Base-by-base conservation (phyloP, 2,888 invertebrate species). In the Drosophila trichaetosa region DNA sequence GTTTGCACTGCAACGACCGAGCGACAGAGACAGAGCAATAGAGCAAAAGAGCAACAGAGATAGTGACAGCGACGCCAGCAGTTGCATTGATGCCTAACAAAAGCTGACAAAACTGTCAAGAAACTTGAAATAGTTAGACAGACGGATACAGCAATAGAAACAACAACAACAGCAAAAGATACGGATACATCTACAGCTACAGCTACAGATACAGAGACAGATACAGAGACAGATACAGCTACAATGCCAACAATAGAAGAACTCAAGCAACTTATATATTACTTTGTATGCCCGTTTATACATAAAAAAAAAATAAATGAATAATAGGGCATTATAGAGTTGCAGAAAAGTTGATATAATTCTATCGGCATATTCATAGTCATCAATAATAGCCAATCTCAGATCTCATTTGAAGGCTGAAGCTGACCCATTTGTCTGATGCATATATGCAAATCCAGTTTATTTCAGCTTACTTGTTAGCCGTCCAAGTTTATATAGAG, bases 1-100 rank as follows among this genome's bases (percentile, higher is more conserved):
- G 69, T 78, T 87, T 77, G 84, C 79, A 87, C 87, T 89, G 80
- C 83, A 82, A 88, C 83, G 87, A 88, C 86, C 86, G 79, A 53
- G 66, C 60, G 65, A 64, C 73, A 60, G 59, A 62, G 73, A 76
- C 76, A 42, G 61, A 18, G 13, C 21, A 46, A 56, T 21, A 48
- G 62, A 34, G 21, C 31, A 29, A 54, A 59, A 52, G 38, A 63
- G 16, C 64, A 27, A 36, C 40, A 58, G 36, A 6, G 29, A 13
- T 36, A 42, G 69, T 0, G n/a, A 21, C 56, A 63, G 57, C 60
- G 66, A 29, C 11, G 63, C 4, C 58, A 21, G 38, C 56, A 56
- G 29, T 40, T 68, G 69, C 69, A 68, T 68, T 68, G 69, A 58
- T 69, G 69, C 59, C 69, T n/a, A 53, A 69, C 58, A 68, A 48